Evolutionary conservation across 2,888 invertebrate species (phyloP).

Genomic region (Syrphus vitripennis): DNA sequence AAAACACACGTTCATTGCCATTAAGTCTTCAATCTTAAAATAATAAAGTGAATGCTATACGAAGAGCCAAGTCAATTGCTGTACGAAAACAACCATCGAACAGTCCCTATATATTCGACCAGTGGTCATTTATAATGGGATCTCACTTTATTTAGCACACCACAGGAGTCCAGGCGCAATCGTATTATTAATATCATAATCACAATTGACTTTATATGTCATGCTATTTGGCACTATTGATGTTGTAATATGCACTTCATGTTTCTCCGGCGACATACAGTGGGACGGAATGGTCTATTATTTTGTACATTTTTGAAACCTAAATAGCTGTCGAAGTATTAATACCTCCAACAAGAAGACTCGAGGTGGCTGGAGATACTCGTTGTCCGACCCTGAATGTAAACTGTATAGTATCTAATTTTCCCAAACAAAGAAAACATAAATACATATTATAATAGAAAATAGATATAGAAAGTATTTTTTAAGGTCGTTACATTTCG

Average conservation of each 20-base stretch:
- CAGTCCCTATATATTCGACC: not conserved
- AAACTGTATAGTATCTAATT: no score
- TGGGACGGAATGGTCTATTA: not conserved
- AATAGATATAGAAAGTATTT: no score
- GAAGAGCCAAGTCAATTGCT: not conserved
- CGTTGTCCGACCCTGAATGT: no score
- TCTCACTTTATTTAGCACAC: slow-evolving; percentile 44
- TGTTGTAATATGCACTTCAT: slow-evolving; percentile 31
- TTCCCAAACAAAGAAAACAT: no score
- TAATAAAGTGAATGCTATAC: not conserved
- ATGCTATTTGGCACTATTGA: slow-evolving; percentile 51
- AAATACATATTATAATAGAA: no score
- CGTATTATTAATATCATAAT: slow-evolving; percentile 59
- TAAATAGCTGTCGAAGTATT: no score
- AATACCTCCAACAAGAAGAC: no score
- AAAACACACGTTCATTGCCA: not conserved
- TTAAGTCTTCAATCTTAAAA: slow-evolving; percentile 7
- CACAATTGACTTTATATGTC: slow-evolving; percentile 57
- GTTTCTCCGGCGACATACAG: not conserved
- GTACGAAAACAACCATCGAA: slow-evolving; percentile 9
- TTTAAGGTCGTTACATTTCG: no score
- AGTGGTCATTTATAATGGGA: slow-evolving; percentile 52
- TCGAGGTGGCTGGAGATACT: no score
- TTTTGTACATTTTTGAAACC: not conserved
- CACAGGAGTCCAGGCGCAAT: slow-evolving; percentile 37